Conservation (phyloP, 2,888 invertebrate species). For the Rhamnusium bicolor region DNA sequence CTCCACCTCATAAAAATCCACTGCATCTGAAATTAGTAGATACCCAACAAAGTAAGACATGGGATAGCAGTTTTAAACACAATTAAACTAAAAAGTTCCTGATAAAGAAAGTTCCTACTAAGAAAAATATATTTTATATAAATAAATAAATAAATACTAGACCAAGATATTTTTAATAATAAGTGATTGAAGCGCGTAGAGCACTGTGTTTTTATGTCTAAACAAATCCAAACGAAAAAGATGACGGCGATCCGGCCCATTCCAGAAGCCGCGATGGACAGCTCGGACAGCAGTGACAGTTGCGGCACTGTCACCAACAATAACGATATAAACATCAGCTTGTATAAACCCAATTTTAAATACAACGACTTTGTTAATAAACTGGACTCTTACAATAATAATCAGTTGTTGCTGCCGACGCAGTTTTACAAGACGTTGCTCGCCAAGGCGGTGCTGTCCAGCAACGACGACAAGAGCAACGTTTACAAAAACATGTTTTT, state of each 20-base stretch:
- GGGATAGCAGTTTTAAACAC: constrained; percentile 37
- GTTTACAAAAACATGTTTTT: constrained; percentile 71
- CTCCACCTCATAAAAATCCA: neutral
- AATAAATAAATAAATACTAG: neutral
- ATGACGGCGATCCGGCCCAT: constrained; percentile 67
- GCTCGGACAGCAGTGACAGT: constrained; percentile 69
- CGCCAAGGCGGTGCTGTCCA: constrained; percentile 80
- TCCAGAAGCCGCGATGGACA: constrained; percentile 66
- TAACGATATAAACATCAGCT: constrained; percentile 58
- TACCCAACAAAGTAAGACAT: constrained; percentile 16
- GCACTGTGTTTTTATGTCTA: constrained; percentile 46
- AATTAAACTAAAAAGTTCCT: constrained; percentile 51
- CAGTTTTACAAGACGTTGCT: constrained; percentile 86
- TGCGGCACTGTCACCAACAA: constrained; percentile 60
- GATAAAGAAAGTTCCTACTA: constrained; percentile 47
- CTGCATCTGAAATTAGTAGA: neutral
- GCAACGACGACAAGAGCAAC: constrained; percentile 69
- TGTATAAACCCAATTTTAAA: constrained; percentile 65
- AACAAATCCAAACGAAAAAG: constrained; percentile 40
- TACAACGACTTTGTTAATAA: constrained; percentile 70
- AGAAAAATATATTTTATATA: constrained; percentile 44
- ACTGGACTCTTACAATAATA: constrained; percentile 70
- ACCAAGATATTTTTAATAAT: constrained; percentile 18
- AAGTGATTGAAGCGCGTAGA: neutral
- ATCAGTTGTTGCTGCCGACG: constrained; percentile 77